phyloP scores from a whole-genome alignment of 2,113 vertebrate species.

The Raja brachyura region DNA sequence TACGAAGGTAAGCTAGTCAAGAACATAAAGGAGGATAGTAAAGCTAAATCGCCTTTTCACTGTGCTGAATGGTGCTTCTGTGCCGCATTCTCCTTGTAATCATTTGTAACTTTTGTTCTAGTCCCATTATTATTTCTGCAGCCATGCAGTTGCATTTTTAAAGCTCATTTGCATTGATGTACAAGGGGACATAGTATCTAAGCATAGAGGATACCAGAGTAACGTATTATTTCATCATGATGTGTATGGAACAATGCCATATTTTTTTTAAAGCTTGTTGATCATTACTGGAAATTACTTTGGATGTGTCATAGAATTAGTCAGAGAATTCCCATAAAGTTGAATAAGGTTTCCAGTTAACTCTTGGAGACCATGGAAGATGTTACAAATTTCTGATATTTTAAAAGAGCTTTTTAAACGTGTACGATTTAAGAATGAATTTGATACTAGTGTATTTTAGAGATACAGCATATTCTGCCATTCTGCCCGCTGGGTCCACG shows the following conservation, averaged over 20 bases:
- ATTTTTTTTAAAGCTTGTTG: neutral
- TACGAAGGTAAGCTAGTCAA: too few relatives aligned
- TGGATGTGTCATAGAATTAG: neutral
- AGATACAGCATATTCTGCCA: too few relatives aligned
- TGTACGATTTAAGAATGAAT: neutral
- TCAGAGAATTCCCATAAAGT: constrained; percentile 4
- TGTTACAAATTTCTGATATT: neutral
- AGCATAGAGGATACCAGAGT: neutral
- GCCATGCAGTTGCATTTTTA: neutral
- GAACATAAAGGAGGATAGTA: too few relatives aligned
- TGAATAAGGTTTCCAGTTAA: neutral
- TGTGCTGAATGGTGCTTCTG: neutral
- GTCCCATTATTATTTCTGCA: neutral
- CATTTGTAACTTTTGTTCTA: neutral
- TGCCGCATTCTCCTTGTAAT: neutral
- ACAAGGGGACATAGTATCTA: neutral
- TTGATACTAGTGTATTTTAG: neutral
- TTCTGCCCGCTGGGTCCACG: too few relatives aligned
- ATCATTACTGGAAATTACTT: constrained; percentile 26
- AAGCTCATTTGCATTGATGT: neutral
- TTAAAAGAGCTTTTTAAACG: neutral
- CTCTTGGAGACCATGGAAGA: neutral
- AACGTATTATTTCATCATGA: constrained; percentile 14
- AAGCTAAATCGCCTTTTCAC: too few relatives aligned
- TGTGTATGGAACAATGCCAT: neutral